phyloP scores from a whole-genome alignment of 2,888 invertebrate genomes.

The Helicoverpa assulta region DNA sequence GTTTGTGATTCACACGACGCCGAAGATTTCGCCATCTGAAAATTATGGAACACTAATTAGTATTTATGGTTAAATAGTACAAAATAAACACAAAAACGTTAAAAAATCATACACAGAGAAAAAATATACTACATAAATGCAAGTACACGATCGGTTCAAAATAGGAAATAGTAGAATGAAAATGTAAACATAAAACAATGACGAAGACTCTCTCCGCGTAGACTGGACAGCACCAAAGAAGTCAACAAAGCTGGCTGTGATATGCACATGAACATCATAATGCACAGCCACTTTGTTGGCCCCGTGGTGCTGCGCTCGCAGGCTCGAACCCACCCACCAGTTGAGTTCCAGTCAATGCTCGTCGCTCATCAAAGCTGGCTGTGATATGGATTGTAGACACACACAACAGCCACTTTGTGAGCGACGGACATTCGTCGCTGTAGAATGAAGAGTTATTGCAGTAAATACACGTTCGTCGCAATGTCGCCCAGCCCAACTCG shows the following conservation, averaged over 20 bases:
- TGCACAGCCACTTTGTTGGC: conserved; percentile 96
- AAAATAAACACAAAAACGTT: neutral
- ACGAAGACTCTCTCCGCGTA: conserved; percentile 17
- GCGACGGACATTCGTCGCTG: conserved; percentile 82
- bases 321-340: neutral
- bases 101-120: too few species aligned
- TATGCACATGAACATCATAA: conserved; percentile 93
- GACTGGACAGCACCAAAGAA: conserved; percentile 60
- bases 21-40: conserved; percentile 44
- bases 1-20: conserved; percentile 20
- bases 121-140: neutral
- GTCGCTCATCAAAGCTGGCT: conserved; percentile 99
- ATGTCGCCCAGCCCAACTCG: conserved; percentile 93
- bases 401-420: conserved; percentile 98
- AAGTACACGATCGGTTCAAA: conserved; percentile 5
- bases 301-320: conserved; percentile 64
- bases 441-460: conserved; percentile 1
- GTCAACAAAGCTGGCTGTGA: conserved; percentile 97
- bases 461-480: conserved; percentile 45
- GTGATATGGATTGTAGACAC: conserved; percentile 95
- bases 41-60: conserved; percentile 22
- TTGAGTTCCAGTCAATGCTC: conserved; percentile 50
- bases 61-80: conserved; percentile 2
- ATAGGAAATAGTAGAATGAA: conserved; percentile 7
- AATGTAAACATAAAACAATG: conserved; percentile 7